These are phyloP conservation scores for Andrena minutula DNA, from an alignment of 2,888 invertebrate genomes.

Conservation along the genomic window DNA sequence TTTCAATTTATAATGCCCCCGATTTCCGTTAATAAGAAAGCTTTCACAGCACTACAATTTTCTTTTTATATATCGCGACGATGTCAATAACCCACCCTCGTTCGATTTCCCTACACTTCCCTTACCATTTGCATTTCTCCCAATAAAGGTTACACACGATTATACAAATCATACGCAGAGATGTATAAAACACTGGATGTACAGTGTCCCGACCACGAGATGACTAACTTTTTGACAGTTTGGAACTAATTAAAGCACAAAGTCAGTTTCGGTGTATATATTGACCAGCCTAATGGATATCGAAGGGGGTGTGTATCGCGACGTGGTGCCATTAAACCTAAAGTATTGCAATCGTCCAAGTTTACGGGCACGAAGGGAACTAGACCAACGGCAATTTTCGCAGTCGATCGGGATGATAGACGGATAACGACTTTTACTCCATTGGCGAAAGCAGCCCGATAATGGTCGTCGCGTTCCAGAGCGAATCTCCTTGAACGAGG, in stretches of 20 bases:
- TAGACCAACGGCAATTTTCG: conserved; percentile 65
- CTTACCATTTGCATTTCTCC: neutral
- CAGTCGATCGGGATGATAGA: conserved; percentile 64
- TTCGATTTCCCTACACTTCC: neutral
- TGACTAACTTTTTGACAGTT: neutral
- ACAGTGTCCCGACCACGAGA: too few relatives aligned
- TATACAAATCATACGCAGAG: neutral
- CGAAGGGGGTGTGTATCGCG: neutral
- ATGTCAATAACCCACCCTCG: neutral
- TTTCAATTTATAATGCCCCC: too few relatives aligned
- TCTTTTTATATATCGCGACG: neutral
- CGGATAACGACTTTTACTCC: conserved; percentile 66
- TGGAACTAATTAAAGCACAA: conserved; percentile 10
- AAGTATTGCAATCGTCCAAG: conserved; percentile 34
- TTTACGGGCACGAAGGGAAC: conserved; percentile 55
- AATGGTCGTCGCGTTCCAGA: conserved; percentile 64
- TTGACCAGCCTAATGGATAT: neutral
- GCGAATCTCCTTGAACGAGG: conserved; percentile 74
- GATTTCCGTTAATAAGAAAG: neutral
- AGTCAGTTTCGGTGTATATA: neutral
- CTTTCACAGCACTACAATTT: neutral
- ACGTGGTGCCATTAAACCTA: conserved; percentile 12
- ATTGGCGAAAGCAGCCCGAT: conserved; percentile 59
- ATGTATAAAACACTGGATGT: neutral
- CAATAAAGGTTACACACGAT: neutral